Base-by-base conservation (phyloP, 2,888 invertebrate genomes). In the Nyleta sp. region DNA sequence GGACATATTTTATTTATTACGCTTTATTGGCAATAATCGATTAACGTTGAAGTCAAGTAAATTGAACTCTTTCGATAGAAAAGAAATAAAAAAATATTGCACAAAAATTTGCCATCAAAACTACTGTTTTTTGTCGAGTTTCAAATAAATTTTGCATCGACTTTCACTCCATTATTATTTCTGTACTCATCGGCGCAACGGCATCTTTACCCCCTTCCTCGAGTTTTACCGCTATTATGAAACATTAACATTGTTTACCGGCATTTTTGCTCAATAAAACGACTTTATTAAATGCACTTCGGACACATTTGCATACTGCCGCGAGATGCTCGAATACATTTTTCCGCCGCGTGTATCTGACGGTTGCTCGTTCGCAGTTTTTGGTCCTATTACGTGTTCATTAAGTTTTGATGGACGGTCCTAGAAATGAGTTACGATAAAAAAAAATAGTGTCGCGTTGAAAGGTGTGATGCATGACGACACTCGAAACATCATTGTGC, bases 91-190 rank as follows among this genome's bases (percentile, higher is more conserved):
- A n/a, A n/a, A n/a, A n/a, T n/a, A n/a, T n/a, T n/a, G n/a, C n/a
- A n/a, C n/a, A n/a, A n/a, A n/a, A n/a, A n/a, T n/a, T n/a, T n/a
- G n/a, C n/a, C n/a, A n/a, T n/a, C n/a, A n/a, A n/a, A n/a, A n/a
- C n/a, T n/a, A n/a, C 18, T 40, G n/a, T 35, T 72, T 75, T 75
- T 75, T 75, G 46, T 28, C n/a, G 33, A 46, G 28, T 62, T 18
- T 20, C 55, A 62, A 78, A 78, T 78, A 59, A 70, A 78, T 71
- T 78, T 64, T 53, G 48, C 55, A 57, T 74, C 71, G 42, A 70
- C 78, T 78, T 78, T 78, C 78, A 71, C 64, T 64, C 15, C 33
- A 50, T 72, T 74, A 74, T 78, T 70, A 75, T 68, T 62, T 70
- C 31, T 44, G 52, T 28, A 18, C 38, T 22, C 44, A 13, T 38